A percentile compares a stretch with the other conserved stretches of the same genome.
Evolutionary conservation across 2,113 vertebrate genomes (phyloP).

Genomic region (Epinephelus moara): DNA sequence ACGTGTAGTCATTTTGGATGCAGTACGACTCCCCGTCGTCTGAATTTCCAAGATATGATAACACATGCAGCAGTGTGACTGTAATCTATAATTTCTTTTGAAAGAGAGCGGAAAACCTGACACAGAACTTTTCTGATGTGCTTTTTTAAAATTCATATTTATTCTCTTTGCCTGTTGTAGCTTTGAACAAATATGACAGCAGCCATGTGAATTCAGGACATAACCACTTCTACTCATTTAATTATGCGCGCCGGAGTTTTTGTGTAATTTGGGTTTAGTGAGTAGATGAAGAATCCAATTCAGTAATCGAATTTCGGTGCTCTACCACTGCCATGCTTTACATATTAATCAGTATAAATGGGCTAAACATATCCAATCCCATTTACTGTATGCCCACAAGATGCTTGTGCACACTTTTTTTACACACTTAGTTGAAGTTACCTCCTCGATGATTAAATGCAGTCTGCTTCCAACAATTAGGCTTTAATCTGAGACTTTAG

Average conservation of each 20-base stretch:
- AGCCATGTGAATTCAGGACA: neutral
- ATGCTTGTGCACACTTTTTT: neutral
- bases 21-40: neutral
- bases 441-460: neutral
- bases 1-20: neutral
- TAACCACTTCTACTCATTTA: neutral
- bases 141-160: constrained; percentile 2
- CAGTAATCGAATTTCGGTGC: neutral
- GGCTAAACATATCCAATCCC: neutral
- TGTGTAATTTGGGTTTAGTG: neutral
- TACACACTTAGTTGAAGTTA: neutral
- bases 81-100: constrained; percentile 10
- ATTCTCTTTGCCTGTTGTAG: constrained; percentile 1
- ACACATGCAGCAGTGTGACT: neutral
- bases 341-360: neutral
- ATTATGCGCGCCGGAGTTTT: neutral
- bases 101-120: neutral
- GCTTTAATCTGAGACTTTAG: neutral
- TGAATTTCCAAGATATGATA: neutral
- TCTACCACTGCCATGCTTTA: neutral
- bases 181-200: constrained; percentile 11
- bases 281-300: neutral
- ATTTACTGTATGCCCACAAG: neutral
- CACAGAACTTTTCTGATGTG: neutral
- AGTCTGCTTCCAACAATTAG: neutral